phyloP scores from a whole-genome alignment of 2,113 vertebrate species.

The Deroptyus accipitrinus region DNA sequence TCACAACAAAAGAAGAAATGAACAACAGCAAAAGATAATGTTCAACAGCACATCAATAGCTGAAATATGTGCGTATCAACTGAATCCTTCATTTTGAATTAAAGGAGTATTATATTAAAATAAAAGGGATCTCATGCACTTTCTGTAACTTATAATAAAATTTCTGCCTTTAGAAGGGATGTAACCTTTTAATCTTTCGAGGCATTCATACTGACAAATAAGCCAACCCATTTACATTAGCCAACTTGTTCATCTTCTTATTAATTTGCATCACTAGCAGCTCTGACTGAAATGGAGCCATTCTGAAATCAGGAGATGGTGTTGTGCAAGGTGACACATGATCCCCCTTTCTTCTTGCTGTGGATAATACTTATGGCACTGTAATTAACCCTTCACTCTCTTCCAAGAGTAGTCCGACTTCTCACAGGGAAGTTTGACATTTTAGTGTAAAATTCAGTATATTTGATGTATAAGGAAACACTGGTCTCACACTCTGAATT shows the following conservation, averaged over 20 bases:
- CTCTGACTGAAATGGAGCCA: not conserved
- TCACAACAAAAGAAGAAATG: not conserved
- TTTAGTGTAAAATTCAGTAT: not conserved
- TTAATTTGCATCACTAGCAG: not conserved
- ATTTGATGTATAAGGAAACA: not conserved
- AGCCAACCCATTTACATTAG: not conserved
- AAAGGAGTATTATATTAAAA: not conserved
- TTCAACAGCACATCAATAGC: not conserved
- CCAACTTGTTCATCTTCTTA: not conserved
- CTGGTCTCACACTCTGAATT: not conserved
- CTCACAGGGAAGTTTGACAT: accelerated
- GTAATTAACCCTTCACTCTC: not conserved
- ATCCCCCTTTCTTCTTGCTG: not conserved
- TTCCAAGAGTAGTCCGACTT: not conserved
- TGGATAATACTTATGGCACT: not conserved
- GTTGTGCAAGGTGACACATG: not conserved
- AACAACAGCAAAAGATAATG: not conserved
- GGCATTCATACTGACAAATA: constrained; percentile 4
- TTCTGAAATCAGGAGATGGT: not conserved
- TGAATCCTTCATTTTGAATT: not conserved
- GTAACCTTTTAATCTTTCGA: not conserved
- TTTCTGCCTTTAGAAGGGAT: not conserved
- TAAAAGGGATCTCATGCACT: not conserved
- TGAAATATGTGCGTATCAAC: not conserved
- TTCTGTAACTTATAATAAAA: not conserved